Evolutionary conservation across 2,797 vertebrate species (phyloP).

Genomic region (Falco concolor): DNA sequence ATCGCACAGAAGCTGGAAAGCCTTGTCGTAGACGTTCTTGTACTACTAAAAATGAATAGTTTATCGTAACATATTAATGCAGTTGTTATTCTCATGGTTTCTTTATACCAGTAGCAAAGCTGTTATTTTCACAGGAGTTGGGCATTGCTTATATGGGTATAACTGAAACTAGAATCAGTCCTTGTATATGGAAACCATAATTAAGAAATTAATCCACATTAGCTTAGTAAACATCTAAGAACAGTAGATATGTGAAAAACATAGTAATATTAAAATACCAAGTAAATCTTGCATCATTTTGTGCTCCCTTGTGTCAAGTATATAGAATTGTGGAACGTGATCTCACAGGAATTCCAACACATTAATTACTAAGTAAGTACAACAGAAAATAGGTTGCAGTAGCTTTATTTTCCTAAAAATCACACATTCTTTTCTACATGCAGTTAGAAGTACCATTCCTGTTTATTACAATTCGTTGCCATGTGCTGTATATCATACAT

Average conservation of each 20-base stretch:
- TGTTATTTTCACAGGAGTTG: neutral
- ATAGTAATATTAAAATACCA: neutral
- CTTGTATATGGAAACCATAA: neutral
- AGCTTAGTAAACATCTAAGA: neutral
- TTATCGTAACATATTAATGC: neutral
- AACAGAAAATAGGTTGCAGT: conserved; percentile 17
- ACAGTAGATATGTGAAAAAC: neutral
- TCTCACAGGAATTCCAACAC: conserved; percentile 53
- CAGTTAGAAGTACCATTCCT: conserved; percentile 38
- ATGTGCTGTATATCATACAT: conserved; percentile 68
- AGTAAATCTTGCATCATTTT: conserved; percentile 21
- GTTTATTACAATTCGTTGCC: conserved; percentile 63
- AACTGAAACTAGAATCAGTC: neutral
- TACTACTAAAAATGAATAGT: neutral
- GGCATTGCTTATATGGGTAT: neutral
- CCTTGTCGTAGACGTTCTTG: neutral
- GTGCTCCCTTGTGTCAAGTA: neutral
- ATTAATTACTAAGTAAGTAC: conserved; percentile 60
- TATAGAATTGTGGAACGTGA: conserved; percentile 23
- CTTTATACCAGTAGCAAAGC: neutral
- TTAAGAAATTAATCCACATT: neutral
- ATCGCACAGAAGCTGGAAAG: neutral
- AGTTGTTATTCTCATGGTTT: neutral
- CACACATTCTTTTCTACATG: conserved; percentile 21
- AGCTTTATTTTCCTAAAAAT: conserved; percentile 26